phyloP scores from a whole-genome alignment of 92 coral and sea anemone species.

The Porites evermanni region DNA sequence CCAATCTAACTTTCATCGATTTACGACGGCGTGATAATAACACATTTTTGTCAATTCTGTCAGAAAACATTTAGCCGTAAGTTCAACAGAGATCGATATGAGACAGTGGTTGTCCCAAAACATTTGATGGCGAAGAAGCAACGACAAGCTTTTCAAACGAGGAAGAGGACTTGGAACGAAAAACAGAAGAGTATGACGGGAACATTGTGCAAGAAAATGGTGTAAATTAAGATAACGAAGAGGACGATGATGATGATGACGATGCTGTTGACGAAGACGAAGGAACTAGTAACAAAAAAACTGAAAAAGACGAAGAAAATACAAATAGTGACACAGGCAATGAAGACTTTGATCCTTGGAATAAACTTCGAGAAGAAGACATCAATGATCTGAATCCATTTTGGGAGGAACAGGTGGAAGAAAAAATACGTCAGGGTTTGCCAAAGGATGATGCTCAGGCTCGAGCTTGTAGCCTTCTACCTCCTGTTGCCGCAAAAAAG shows the following conservation, averaged over 20 bases:
- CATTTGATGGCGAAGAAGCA: slow-evolving; percentile 3
- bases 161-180: background rate
- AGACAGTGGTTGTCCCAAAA: background rate
- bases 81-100: background rate
- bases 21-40: background rate
- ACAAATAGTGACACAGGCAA: background rate
- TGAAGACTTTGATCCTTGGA: background rate
- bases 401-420: background rate
- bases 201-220: background rate
- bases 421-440: background rate
- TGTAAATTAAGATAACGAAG: background rate
- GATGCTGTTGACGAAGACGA: background rate
- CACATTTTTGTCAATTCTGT: slow-evolving; percentile 5
- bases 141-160: slow-evolving; percentile 7
- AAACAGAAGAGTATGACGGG: background rate
- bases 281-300: background rate
- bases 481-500: background rate
- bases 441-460: background rate
- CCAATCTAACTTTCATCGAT: background rate
- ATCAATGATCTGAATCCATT: background rate
- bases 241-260: background rate
- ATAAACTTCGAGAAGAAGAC: background rate
- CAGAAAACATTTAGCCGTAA: background rate
- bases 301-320: background rate
- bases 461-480: background rate